Conservation (phyloP, 2,888 invertebrate genomes). For the Bimastos eiseni region DNA sequence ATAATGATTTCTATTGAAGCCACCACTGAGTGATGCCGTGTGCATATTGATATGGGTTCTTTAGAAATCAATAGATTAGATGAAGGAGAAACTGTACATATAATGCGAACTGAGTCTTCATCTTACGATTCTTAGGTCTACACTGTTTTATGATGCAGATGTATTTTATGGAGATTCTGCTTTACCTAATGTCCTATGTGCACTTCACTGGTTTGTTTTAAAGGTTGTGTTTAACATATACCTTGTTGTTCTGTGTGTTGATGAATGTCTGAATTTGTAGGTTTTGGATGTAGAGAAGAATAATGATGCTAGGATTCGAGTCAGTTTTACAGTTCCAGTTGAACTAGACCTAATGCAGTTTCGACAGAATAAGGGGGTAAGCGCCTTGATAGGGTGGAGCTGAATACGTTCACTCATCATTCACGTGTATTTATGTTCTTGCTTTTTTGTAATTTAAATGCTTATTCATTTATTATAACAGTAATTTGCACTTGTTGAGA, state of each 20-base stretch:
- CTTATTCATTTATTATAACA: neutral
- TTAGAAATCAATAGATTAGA: neutral
- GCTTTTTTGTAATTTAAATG: neutral
- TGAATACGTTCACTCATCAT: neutral
- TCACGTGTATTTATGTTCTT: neutral
- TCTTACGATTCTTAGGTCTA: neutral
- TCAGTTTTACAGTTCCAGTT: constrained; percentile 51
- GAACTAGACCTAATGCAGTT: constrained; percentile 54
- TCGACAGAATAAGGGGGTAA: constrained; percentile 43
- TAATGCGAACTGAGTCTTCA: neutral
- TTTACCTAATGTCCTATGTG: neutral
- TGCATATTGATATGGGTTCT: too few relatives aligned
- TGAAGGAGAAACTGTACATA: neutral
- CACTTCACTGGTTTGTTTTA: neutral
- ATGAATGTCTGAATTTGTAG: constrained; percentile 15
- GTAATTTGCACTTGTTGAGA: neutral
- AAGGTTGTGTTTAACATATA: neutral
- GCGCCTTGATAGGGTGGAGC: constrained; percentile 4
- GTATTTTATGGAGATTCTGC: neutral
- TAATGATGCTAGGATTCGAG: constrained; percentile 52
- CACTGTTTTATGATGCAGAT: neutral
- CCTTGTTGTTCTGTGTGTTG: neutral
- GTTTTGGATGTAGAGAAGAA: constrained; percentile 44
- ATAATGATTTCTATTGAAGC: too few relatives aligned
- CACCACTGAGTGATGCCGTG: too few relatives aligned